Base-by-base conservation (phyloP, 2,888 invertebrate species). In the Gerris lacustris region DNA sequence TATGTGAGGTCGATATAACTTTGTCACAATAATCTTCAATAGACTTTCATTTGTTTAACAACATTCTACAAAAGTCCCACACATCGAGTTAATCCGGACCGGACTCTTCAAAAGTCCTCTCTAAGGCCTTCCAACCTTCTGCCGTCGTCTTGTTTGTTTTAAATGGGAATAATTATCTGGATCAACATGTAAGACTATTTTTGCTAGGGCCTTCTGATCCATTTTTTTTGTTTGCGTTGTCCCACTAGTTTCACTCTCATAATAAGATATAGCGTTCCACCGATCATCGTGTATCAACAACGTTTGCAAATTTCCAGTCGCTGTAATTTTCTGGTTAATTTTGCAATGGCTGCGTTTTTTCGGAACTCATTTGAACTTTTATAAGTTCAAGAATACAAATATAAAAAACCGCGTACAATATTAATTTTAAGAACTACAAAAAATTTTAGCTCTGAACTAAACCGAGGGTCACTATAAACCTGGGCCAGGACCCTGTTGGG, bases 21-120 rank as follows among this genome's bases (percentile, higher is more conserved):
- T 68, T 71, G 47, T 69, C 67, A 44, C 62, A 43, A 18, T 71
- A 71, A n/a, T 69, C 68, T 31, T 69, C 71, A 9, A 69, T 68
- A 47, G 64, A 45, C 31, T 4, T 2, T 47, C 64, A 71, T n/a
- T 66, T 63, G 6, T 68, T 47, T 15, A 71, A 67, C n/a, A 44
- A 6, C 15, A 66, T 71, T 6, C 69, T 71, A 1, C 17, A 71
- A 43, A 4, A 71, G 69, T 9, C 66, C 69, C n/a, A 71, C 69
- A 6, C 43, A 45, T 45, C 71, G 66, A 2, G 69, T 69, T 44
- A 71, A 69, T 15, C 71, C n/a, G n/a, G n/a, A n/a, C n/a, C 71
- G 17, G 64, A 11, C 6, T 71, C 71, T 31, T 71, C 66, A 66
- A 69, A 71, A 2, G 69, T 69, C n/a, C n/a, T n/a, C 66, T 71